Conservation (phyloP, 1,140 invertebrate genomes). For the Tribolium castaneum region DNA sequence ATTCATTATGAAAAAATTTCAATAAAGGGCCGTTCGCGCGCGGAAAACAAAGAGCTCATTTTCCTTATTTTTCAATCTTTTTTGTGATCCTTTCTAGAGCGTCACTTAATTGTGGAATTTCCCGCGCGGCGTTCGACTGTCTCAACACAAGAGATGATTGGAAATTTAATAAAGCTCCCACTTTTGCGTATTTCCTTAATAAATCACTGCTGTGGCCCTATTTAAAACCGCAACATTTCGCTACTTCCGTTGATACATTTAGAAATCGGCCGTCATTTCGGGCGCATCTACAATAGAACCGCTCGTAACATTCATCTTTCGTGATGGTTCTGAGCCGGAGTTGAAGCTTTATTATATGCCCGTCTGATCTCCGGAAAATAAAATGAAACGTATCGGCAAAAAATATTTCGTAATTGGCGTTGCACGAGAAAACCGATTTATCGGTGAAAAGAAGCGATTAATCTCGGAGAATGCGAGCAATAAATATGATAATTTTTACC, state of each 20-base stretch:
- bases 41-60: not conserved
- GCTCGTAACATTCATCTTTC: slow-evolving; percentile 48
- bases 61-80: not conserved
- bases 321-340: slow-evolving; percentile 35
- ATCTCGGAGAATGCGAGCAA: not conserved
- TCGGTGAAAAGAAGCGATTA: not conserved
- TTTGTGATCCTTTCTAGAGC: not conserved
- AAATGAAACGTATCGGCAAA: slow-evolving; percentile 37
- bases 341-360: slow-evolving; percentile 45
- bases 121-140: not conserved
- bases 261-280: slow-evolving; percentile 33
- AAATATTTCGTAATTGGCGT: slow-evolving; percentile 34
- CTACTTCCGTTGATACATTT: slow-evolving; percentile 21
- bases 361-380: slow-evolving; percentile 42
- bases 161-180: slow-evolving; percentile 12
- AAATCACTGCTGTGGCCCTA: not conserved
- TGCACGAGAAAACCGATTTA: not conserved
- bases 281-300: slow-evolving; percentile 36
- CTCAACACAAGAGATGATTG: not conserved
- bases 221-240: slow-evolving; percentile 27
- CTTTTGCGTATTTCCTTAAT: slow-evolving; percentile 10
- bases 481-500: slow-evolving; percentile 34
- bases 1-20: not conserved
- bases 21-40: not conserved
- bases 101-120: slow-evolving; percentile 10